Evolutionary conservation across 2,797 vertebrate genomes (phyloP).

Genomic region (Danio tinwini): DNA sequence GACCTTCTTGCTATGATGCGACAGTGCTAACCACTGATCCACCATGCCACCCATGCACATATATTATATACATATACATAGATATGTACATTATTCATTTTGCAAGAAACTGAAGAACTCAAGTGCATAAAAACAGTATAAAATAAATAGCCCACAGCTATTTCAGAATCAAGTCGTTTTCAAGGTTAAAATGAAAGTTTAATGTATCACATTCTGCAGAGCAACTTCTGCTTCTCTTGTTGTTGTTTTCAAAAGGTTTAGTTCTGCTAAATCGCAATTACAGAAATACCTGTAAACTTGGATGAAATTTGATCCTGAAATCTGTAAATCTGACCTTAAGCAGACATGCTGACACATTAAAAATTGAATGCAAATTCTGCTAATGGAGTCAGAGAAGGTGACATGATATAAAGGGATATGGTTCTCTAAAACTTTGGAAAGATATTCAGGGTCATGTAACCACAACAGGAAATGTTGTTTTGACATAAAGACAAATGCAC

Average conservation of each 20-base stretch:
- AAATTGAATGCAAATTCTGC: conserved; percentile 3
- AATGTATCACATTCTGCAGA: conserved; percentile 9
- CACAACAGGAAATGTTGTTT: conserved; percentile 16
- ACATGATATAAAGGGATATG: conserved; percentile 22
- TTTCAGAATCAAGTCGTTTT: not conserved
- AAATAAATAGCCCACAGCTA: not conserved
- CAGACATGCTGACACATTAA: not conserved
- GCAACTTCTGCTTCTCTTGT: not conserved
- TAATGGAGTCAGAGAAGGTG: conserved; percentile 15
- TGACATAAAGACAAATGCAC: conserved; percentile 19
- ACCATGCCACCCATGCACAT: too few relatives aligned
- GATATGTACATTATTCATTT: not conserved
- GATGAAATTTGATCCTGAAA: conserved; percentile 13
- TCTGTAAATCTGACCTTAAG: conserved; percentile 19
- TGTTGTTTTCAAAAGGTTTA: conserved; percentile 8
- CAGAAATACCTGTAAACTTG: conserved; percentile 28
- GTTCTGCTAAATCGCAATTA: conserved; percentile 14
- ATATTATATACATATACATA: too few relatives aligned
- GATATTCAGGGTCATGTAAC: conserved; percentile 17
- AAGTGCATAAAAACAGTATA: not conserved
- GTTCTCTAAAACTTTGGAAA: not conserved
- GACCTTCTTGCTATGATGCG: too few relatives aligned
- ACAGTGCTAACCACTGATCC: too few relatives aligned
- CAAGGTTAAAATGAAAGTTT: conserved; percentile 12
- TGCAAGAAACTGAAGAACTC: not conserved